Evolutionary conservation across 2,113 vertebrate genomes (phyloP).

Genomic region (Macquaria ambigua): DNA sequence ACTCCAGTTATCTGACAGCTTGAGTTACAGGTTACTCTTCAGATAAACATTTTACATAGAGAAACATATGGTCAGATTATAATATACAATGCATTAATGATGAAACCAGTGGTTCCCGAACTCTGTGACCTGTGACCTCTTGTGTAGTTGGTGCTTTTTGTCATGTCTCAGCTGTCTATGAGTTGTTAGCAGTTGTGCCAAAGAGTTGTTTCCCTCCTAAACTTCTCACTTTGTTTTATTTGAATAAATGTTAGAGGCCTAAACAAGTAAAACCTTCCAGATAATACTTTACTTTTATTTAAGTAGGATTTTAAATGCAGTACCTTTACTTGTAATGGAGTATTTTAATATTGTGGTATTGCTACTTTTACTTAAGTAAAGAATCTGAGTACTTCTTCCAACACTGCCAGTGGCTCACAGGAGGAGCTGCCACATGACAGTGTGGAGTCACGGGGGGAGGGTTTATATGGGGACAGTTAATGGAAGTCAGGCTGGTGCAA

Average conservation of each 20-base stretch:
- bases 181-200: background rate
- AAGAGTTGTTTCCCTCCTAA: background rate
- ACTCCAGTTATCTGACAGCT: background rate
- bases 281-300: background rate
- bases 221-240: background rate
- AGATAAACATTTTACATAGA: background rate
- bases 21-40: background rate
- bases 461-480: conserved; percentile 45
- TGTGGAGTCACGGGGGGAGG: conserved; percentile 26
- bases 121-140: background rate
- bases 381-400: background rate
- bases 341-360: background rate
- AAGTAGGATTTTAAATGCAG: too few species aligned
- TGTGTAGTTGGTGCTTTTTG: background rate
- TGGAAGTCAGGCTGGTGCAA: conserved; percentile 56
- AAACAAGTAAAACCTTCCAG: background rate
- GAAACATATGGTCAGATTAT: background rate
- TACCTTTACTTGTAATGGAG: background rate
- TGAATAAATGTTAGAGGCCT: too few species aligned
- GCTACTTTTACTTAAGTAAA: background rate
- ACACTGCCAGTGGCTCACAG: conserved; percentile 13
- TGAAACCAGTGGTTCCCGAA: background rate
- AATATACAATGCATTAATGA: background rate
- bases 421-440: conserved; percentile 13
- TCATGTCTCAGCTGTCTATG: too few species aligned